Evolutionary conservation across 2,113 vertebrate genomes (phyloP).

Genomic region (Morone chrysops): DNA sequence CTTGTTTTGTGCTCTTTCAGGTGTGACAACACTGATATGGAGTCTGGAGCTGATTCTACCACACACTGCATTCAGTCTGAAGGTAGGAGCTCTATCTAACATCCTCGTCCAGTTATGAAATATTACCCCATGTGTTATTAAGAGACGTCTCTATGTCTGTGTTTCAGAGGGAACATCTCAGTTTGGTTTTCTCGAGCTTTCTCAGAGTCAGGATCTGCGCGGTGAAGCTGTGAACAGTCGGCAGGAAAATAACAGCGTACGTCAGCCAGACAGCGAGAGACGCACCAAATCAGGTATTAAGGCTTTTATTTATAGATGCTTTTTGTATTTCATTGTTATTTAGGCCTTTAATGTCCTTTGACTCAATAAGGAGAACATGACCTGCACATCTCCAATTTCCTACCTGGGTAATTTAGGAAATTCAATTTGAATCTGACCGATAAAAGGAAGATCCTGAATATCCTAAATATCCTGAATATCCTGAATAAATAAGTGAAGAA

Average conservation of each 20-base stretch:
- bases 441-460: background rate
- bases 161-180: slow-evolving; percentile 86
- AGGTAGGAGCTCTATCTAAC: slow-evolving; percentile 52
- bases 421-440: background rate
- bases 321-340: background rate
- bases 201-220: slow-evolving; percentile 91
- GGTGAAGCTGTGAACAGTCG: slow-evolving; percentile 62
- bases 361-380: background rate
- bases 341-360: background rate
- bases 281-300: slow-evolving; percentile 32
- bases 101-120: rapidly evolving
- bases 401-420: background rate
- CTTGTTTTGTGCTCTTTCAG: slow-evolving; percentile 44
- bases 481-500: background rate
- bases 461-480: too few species aligned
- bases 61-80: slow-evolving; percentile 78
- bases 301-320: slow-evolving; percentile 1
- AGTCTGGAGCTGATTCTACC: slow-evolving; percentile 81
- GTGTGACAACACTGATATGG: slow-evolving; percentile 69
- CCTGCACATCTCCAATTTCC: background rate
- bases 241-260: slow-evolving; percentile 8
- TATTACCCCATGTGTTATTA: background rate
- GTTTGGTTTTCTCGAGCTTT: slow-evolving; percentile 90
- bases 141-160: background rate
- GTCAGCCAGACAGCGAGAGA: slow-evolving; percentile 52